Evolutionary conservation across 2,888 invertebrate genomes (phyloP).

Genomic region (Rotaria macrura): DNA sequence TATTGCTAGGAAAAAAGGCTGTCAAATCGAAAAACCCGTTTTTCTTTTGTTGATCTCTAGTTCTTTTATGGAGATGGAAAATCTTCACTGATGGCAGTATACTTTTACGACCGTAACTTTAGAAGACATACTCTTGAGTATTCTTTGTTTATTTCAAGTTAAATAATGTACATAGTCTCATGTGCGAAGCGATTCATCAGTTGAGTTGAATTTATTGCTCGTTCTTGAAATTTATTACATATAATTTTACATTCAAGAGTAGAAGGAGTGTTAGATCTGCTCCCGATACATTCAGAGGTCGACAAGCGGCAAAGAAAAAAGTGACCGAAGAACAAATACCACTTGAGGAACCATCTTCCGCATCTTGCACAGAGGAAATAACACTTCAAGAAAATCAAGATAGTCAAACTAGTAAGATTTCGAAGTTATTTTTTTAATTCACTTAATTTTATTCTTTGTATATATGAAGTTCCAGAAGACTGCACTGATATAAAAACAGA

Average conservation of each 20-base stretch:
- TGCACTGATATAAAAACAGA: not conserved
- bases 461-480: not conserved
- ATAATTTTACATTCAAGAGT: not conserved
- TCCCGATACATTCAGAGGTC: not conserved
- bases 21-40: too few relatives aligned
- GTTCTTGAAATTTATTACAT: not conserved
- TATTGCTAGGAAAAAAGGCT: too few relatives aligned
- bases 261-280: not conserved
- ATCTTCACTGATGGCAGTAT: too few relatives aligned
- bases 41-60: too few relatives aligned
- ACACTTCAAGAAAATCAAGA: not conserved
- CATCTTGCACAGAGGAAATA: not conserved
- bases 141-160: too few relatives aligned
- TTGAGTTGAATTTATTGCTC: too few relatives aligned
- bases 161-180: too few relatives aligned
- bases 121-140: too few relatives aligned
- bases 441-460: too few relatives aligned
- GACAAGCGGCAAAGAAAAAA: not conserved
- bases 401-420: not conserved
- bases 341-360: not conserved
- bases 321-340: not conserved
- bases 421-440: not conserved
- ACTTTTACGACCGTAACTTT: too few relatives aligned
- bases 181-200: too few relatives aligned
- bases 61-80: too few relatives aligned